Conservation (phyloP, 2,888 invertebrate genomes). For the Neoscelio sp. region DNA sequence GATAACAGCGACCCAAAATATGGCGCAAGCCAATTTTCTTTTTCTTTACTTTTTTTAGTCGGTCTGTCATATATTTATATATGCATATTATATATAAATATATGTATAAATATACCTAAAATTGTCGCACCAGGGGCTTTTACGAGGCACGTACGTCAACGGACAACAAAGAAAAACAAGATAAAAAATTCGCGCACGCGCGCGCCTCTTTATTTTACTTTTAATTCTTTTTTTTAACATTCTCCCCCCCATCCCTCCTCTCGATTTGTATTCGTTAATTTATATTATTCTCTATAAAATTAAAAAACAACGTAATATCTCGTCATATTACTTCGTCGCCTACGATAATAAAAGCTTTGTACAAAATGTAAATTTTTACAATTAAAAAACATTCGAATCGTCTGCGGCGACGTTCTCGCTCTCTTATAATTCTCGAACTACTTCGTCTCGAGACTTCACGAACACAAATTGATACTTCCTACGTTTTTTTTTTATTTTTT, state of each 20-base stretch:
- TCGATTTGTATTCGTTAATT: constrained; percentile 70
- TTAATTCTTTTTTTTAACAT: constrained; percentile 23
- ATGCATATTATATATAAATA: constrained; percentile 63
- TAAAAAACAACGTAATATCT: constrained; percentile 83
- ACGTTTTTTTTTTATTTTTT: constrained; percentile 11
- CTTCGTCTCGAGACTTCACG: constrained; percentile 78
- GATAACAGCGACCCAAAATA: constrained; percentile 80
- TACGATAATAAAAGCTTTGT: constrained; percentile 82
- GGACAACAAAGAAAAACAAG: constrained; percentile 64
- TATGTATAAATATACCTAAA: constrained; percentile 57
- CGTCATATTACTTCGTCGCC: constrained; percentile 81
- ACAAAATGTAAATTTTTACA: constrained; percentile 82
- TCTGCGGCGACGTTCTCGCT: constrained; percentile 68
- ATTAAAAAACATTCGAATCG: constrained; percentile 81
- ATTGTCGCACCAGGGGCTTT: constrained; percentile 79
- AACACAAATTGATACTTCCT: constrained; percentile 72
- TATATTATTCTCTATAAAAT: constrained; percentile 82
- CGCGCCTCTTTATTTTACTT: constrained; percentile 50
- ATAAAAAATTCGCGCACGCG: constrained; percentile 71
- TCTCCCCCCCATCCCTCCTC: constrained; percentile 24
- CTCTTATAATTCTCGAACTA: no score
- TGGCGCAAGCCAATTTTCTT: constrained; percentile 71
- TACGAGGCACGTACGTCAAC: constrained; percentile 77
- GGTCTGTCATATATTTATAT: constrained; percentile 66
- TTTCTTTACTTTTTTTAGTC: no score